A percentile compares a stretch with the other conserved stretches of the same genome.
Evolutionary conservation across 2,113 vertebrate genomes (phyloP).

Genomic region (Zosterops hypoxanthus): DNA sequence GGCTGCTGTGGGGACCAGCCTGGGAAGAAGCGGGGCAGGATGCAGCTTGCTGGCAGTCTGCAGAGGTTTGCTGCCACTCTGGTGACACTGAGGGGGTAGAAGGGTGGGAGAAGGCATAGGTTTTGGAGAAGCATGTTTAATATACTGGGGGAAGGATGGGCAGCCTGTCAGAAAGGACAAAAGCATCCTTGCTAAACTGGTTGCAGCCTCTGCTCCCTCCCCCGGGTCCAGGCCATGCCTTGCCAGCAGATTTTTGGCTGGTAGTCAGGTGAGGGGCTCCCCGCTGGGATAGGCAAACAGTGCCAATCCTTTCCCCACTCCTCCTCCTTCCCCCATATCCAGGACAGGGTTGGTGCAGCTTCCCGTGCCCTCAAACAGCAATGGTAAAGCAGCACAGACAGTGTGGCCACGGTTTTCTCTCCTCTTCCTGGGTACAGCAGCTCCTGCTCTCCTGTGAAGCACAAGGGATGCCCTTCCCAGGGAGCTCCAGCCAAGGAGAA

Average conservation of each 20-base stretch:
- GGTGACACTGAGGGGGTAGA: not conserved
- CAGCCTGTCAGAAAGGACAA: constrained; percentile 32
- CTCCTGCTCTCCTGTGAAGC: not conserved
- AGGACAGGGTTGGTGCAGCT: fast-evolving
- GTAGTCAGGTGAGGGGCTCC: not conserved
- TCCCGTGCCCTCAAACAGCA: not conserved
- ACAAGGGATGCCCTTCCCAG: not conserved
- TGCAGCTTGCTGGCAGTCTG: not conserved
- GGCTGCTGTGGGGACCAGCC: not conserved
- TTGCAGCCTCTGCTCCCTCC: not conserved
- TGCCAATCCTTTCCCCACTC: not conserved
- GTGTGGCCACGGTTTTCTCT: not conserved
- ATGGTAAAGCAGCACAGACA: not conserved
- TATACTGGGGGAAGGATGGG: not conserved
- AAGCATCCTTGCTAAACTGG: not conserved
- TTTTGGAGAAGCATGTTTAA: not conserved
- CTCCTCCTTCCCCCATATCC: not conserved
- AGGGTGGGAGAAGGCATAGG: not conserved
- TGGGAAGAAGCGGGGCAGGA: not conserved
- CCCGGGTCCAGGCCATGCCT: fast-evolving
- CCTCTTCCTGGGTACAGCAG: constrained; percentile 21
- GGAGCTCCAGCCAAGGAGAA: not conserved
- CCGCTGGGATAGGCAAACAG: not conserved
- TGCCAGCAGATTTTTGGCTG: not conserved
- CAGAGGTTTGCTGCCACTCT: not conserved